phyloP scores from a whole-genome alignment of 2,113 vertebrate species.

The Sus scrofa region DNA sequence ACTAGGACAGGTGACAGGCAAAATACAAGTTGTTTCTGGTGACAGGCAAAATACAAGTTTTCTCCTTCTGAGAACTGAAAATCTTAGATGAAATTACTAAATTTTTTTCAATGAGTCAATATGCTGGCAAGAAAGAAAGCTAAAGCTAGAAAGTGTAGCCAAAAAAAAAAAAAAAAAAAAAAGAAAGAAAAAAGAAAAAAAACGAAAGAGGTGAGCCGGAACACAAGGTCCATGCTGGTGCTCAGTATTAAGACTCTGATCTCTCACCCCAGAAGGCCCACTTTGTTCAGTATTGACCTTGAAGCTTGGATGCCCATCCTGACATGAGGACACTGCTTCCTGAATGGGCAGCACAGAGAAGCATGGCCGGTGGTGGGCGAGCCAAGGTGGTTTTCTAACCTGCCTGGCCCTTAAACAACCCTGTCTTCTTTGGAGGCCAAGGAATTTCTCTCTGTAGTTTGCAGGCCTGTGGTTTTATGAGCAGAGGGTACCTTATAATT shows the following conservation, averaged over 20 bases:
- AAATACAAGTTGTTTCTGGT: too few species aligned
- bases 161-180: too few species aligned
- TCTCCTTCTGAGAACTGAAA: background rate
- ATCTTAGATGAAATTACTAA: background rate
- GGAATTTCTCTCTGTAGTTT: background rate
- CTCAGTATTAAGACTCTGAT: background rate
- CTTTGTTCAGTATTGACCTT: background rate
- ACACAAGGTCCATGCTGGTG: too few species aligned
- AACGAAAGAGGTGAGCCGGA: background rate
- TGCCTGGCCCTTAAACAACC: background rate
- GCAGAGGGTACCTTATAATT: too few species aligned
- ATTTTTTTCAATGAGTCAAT: background rate
- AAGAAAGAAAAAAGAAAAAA: too few species aligned
- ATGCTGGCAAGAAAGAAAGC: background rate
- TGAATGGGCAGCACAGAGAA: background rate
- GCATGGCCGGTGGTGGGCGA: background rate
- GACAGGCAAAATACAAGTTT: background rate
- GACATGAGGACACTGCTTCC: background rate
- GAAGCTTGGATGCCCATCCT: too few species aligned
- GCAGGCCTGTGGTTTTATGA: background rate
- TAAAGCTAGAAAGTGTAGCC: background rate
- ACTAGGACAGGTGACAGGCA: background rate
- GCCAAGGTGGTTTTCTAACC: background rate
- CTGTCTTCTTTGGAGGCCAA: background rate
- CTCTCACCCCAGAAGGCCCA: background rate